Conservation (phyloP, 1,140 invertebrate genomes). For the Papilio polyxenes region DNA sequence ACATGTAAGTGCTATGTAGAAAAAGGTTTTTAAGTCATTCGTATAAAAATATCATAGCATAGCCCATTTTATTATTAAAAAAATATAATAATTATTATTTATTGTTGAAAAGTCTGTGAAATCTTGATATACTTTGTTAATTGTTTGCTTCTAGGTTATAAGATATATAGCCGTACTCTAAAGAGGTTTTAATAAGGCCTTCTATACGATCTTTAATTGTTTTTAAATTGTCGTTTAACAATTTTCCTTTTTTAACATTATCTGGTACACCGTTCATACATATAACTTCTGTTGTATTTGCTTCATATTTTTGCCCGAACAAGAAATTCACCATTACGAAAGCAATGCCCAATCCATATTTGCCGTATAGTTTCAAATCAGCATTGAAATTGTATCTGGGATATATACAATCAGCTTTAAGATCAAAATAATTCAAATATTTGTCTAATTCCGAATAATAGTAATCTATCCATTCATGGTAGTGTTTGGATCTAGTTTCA, state of each 20-base stretch:
- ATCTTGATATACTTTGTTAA: background rate
- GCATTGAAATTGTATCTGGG: conserved; percentile 48
- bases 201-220: conserved; percentile 14
- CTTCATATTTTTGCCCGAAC: conserved; percentile 1
- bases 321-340: conserved; percentile 26
- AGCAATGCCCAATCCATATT: conserved; percentile 36
- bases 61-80: too few species aligned
- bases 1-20: too few species aligned
- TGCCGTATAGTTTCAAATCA: conserved; percentile 50
- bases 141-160: background rate
- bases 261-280: background rate
- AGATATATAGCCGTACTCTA: conserved; percentile 25
- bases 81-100: too few species aligned
- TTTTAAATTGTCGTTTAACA: background rate
- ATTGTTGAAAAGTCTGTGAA: too few species aligned
- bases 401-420: conserved; percentile 46
- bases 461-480: conserved; percentile 52
- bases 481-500: conserved; percentile 44
- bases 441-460: conserved; percentile 48
- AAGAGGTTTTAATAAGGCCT: conserved; percentile 25
- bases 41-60: too few species aligned
- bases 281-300: background rate
- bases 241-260: background rate
- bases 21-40: too few species aligned
- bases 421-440: conserved; percentile 40